These are phyloP conservation scores for Amazona ochrocephala DNA, from an alignment of 2,797 vertebrate species.

Conservation along the genomic window DNA sequence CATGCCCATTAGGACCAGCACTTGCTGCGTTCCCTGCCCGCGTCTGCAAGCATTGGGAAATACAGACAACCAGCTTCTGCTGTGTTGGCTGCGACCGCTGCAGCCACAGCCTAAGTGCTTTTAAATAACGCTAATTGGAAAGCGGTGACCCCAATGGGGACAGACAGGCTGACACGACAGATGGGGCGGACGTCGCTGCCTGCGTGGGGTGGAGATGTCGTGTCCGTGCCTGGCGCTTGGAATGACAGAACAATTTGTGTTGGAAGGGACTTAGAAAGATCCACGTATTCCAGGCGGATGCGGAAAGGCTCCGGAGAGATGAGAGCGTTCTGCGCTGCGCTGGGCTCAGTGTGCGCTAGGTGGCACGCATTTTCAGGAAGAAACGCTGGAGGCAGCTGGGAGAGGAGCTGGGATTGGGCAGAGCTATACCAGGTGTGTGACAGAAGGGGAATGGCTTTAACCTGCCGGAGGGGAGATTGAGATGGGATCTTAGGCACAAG, in stretches of 20 bases:
- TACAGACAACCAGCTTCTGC: neutral
- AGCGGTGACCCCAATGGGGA: fast-evolving
- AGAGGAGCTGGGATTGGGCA: neutral
- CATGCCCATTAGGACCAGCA: fast-evolving
- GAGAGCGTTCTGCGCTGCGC: fast-evolving
- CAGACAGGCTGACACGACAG: neutral
- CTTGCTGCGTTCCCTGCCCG: neutral
- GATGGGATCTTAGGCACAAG: neutral
- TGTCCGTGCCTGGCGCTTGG: neutral
- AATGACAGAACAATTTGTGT: neutral
- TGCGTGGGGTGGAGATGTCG: neutral
- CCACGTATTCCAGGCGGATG: neutral
- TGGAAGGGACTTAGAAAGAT: neutral
- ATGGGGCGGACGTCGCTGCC: fast-evolving
- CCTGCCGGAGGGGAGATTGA: neutral
- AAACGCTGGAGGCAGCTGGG: neutral
- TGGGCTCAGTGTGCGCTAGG: neutral
- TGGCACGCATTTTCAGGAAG: slow-evolving; percentile 24
- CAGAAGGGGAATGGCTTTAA: neutral
- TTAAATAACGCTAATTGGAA: fast-evolving
- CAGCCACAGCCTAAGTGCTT: neutral
- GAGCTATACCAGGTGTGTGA: neutral
- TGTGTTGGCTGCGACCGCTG: neutral
- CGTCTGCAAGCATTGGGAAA: neutral
- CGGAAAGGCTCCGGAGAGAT: neutral